Conservation (phyloP, 2,797 vertebrate species). For the Gephyroberyx darwinii region DNA sequence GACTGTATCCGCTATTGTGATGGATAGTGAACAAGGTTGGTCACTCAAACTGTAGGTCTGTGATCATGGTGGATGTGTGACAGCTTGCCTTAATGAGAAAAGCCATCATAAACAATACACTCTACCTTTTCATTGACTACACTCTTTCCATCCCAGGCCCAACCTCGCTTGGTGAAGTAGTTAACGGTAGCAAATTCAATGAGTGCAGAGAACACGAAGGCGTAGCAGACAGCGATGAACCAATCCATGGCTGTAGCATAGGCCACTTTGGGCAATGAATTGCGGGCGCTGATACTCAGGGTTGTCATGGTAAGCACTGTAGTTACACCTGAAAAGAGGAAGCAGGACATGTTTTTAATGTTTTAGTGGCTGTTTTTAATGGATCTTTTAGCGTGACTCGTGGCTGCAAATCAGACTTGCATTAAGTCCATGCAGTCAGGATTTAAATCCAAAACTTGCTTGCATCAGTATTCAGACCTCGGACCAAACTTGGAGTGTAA, state of each 20-base stretch:
- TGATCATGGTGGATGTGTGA: neutral
- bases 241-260: slow-evolving; percentile 98
- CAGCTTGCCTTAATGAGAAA: neutral
- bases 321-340: slow-evolving; percentile 85
- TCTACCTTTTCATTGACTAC: slow-evolving; percentile 92
- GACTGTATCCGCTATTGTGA: neutral
- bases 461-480: no score
- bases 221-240: slow-evolving; percentile 97
- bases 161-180: slow-evolving; percentile 93
- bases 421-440: no score
- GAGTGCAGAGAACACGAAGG: slow-evolving; percentile 94
- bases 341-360: no score
- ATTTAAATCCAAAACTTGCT: no score
- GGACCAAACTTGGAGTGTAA: no score
- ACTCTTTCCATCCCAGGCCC: slow-evolving; percentile 96
- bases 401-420: no score
- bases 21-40: no score
- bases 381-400: no score
- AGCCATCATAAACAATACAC: neutral
- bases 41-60: no score
- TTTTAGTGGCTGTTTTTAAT: no score
- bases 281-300: slow-evolving; percentile 93
- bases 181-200: slow-evolving; percentile 98
- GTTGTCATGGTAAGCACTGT: slow-evolving; percentile 97
- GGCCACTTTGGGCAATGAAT: slow-evolving; percentile 94